Conservation (phyloP, 2,888 invertebrate genomes). For the Parelbella ahira region DNA sequence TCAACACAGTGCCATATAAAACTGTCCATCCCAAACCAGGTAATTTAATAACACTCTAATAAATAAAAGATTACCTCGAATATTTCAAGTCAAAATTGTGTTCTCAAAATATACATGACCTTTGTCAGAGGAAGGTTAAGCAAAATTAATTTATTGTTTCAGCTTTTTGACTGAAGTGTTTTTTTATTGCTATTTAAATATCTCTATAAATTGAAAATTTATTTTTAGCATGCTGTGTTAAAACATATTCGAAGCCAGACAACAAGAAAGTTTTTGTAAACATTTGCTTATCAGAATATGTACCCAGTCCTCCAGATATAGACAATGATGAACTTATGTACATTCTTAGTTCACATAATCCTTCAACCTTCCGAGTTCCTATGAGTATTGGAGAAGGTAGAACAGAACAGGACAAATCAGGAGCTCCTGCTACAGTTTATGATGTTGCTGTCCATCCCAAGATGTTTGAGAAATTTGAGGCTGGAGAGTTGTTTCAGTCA, state of each 20-base stretch:
- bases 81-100: too few relatives aligned
- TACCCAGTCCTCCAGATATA: constrained; percentile 87
- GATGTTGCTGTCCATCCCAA: constrained; percentile 91
- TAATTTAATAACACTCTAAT: too few relatives aligned
- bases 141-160: too few relatives aligned
- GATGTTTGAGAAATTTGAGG: constrained; percentile 88
- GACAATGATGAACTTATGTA: constrained; percentile 84
- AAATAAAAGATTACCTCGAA: too few relatives aligned
- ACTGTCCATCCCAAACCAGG: constrained; percentile 85
- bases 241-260: constrained; percentile 83
- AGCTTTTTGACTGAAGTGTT: too few relatives aligned
- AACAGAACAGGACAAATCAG: constrained; percentile 88
- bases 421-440: constrained; percentile 86
- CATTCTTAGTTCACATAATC: constrained; percentile 85
- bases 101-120: too few relatives aligned
- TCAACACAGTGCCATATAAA: constrained; percentile 78
- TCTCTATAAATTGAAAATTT: neutral
- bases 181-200: too few relatives aligned
- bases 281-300: constrained; percentile 88
- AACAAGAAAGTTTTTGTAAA: constrained; percentile 91
- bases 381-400: constrained; percentile 94
- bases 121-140: too few relatives aligned
- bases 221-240: constrained; percentile 87
- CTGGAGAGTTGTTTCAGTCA: constrained; percentile 85
- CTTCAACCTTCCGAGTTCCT: constrained; percentile 88